These are phyloP conservation scores for Andrena dorsata DNA, from an alignment of 2,888 invertebrate genomes.

Conservation along the genomic window DNA sequence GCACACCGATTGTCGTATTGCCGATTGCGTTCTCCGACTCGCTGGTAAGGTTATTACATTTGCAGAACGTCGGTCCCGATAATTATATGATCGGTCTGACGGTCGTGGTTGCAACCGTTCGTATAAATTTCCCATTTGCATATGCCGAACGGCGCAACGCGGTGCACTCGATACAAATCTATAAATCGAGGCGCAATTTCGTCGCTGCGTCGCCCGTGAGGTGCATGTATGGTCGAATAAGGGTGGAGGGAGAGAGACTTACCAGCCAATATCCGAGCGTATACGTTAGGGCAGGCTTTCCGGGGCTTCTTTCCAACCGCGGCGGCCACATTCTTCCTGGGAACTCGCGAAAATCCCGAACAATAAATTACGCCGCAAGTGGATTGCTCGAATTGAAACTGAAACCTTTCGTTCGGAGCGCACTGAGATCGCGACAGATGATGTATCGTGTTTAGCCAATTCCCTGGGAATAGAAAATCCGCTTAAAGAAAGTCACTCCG, in stretches of 20 bases:
- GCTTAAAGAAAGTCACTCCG: background rate
- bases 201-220: slow-evolving; percentile 7
- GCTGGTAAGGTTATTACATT: background rate
- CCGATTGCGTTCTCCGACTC: background rate
- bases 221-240: background rate
- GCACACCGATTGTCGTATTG: too few relatives aligned
- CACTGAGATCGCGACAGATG: too few relatives aligned
- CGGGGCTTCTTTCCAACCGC: background rate
- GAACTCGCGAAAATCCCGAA: slow-evolving; percentile 14
- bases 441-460: too few relatives aligned
- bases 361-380: background rate
- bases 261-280: slow-evolving; percentile 4
- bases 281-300: slow-evolving; percentile 7
- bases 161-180: background rate
- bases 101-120: background rate
- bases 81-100: background rate
- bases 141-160: background rate
- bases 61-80: background rate
- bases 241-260: background rate
- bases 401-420: background rate
- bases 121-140: slow-evolving; percentile 18
- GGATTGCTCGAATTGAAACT: background rate
- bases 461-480: too few relatives aligned
- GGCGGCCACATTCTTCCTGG: slow-evolving; percentile 1
- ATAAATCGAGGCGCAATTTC: slow-evolving; percentile 12